Evolutionary conservation across 2,888 invertebrate genomes (phyloP), one percentile per base, ranked within the genome.

Genomic region (Lypha dubia): DNA sequence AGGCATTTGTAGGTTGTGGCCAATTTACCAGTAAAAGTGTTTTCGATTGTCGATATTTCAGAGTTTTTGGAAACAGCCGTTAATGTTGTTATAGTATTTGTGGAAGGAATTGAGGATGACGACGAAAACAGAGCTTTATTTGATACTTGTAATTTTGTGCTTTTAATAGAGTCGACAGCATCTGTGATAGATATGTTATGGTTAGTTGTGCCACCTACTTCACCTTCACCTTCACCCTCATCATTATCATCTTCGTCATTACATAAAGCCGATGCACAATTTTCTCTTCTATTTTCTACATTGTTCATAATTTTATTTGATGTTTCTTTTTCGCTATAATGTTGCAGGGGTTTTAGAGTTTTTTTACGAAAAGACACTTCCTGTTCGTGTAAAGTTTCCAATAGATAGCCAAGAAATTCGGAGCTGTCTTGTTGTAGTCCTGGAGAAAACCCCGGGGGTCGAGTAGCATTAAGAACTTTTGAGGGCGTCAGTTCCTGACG

Each of bases 401-500:
- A 87, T 53, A 92, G 85, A 92, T 93, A 96, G 92, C 96, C 95
- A 75, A 97, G 92, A 92, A 96, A 97, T 92, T 97, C 97, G 0
- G 97, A 97, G 91, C 97, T 97, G 88, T 97, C 97, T 89, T 98
- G 97, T 88, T 98, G 97, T 85, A 95, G 94, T 17, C 97, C 95
- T 7, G 94, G 93, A 41, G 94, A 93, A 91, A 97, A 97, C 89
- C 96, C 96, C 0, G 96, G 94, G 7, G 97, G 97, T 86, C 95
- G 94, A 1, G 96, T 95, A 1, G 94, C 94, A 60, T 94, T 93
- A 86, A 96, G 93, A 89, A 97, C 95, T 56, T 95, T 95, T n/a
- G 93, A 93, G 0, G 97, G 97, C 15, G 95, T 94, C 87, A 96
- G 90, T 62, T 95, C 94, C 38, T 94, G 93, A 68, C 95, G 93